Evolutionary conservation across 1,140 invertebrate species (phyloP).

Genomic region (Euwallacea similis): DNA sequence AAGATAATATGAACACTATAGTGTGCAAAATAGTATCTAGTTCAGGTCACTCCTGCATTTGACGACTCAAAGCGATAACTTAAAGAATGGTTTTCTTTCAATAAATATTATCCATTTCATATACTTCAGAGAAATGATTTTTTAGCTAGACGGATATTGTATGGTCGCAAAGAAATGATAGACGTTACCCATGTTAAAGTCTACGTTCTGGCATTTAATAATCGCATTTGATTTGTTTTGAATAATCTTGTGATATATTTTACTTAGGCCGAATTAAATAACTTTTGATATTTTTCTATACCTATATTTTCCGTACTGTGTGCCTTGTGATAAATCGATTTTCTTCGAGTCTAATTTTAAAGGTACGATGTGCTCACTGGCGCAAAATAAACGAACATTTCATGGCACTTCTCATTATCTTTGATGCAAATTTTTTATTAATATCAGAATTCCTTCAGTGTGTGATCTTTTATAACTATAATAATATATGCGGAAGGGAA

Average conservation of each 20-base stretch:
- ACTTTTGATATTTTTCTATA: conserved; percentile 38
- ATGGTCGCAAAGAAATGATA: not conserved
- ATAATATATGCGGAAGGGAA: not conserved
- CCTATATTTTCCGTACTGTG: conserved; percentile 36
- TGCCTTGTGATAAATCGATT: conserved; percentile 44
- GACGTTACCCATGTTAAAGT: not conserved
- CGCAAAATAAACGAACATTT: conserved; percentile 11
- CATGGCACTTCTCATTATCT: conserved; percentile 12
- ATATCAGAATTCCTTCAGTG: conserved; percentile 25
- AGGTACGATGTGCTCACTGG: conserved; percentile 2
- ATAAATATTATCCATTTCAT: not conserved
- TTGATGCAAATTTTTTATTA: conserved; percentile 2
- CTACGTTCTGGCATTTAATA: conserved; percentile 5
- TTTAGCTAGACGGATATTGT: not conserved
- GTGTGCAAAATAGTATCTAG: too few relatives aligned
- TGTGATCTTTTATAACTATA: conserved; percentile 4
- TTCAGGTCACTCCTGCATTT: not conserved
- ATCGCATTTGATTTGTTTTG: conserved; percentile 21
- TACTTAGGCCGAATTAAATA: conserved; percentile 34
- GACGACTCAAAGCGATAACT: not conserved
- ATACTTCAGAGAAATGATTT: not conserved
- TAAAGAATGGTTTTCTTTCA: not conserved
- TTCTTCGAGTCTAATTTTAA: conserved; percentile 34
- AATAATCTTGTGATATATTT: conserved; percentile 31
- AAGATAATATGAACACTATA: too few relatives aligned